Percentiles rank a stretch among this genome's conserved stretches.
Evolutionary conservation across 2,113 vertebrate genomes (phyloP).

Genomic region (Paraplagusia blochii): DNA sequence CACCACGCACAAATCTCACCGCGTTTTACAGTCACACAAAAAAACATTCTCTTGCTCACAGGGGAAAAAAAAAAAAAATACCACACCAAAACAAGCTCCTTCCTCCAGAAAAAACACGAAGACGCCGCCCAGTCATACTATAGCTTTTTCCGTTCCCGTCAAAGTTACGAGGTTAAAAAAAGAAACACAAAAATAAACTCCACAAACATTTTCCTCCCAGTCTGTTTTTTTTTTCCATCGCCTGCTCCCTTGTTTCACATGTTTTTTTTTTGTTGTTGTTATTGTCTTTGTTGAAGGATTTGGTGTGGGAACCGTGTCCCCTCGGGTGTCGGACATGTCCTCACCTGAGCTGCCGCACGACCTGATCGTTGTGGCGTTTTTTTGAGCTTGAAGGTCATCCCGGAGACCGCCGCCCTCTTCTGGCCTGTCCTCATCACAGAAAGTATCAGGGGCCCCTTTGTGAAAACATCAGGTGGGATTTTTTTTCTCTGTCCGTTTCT

Average conservation of each 20-base stretch:
- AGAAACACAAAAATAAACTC: conserved; percentile 70
- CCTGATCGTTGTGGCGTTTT: conserved; percentile 5
- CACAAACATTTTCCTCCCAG: conserved; percentile 61
- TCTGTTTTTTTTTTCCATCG: conserved; percentile 31
- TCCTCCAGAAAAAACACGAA: background rate
- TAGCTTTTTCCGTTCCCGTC: conserved; percentile 35
- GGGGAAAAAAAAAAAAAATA: conserved; percentile 19
- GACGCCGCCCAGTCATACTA: conserved; percentile 50
- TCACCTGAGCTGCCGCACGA: conserved; percentile 36
- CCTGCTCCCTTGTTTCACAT: conserved; percentile 27
- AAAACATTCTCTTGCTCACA: conserved; percentile 28
- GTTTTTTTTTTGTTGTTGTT: conserved; percentile 13
- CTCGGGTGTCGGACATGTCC: conserved; percentile 14
- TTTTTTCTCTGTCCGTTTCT: conserved; percentile 36
- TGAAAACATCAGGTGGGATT: conserved; percentile 45
- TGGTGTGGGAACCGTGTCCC: conserved; percentile 30
- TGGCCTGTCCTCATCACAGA: conserved; percentile 21
- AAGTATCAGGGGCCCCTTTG: conserved; percentile 32
- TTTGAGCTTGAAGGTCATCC: conserved; percentile 36
- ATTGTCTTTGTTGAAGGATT: conserved; percentile 37
- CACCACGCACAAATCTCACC: background rate
- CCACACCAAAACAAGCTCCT: conserved; percentile 27
- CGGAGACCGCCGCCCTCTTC: conserved; percentile 27
- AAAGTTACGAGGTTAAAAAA: conserved; percentile 60
- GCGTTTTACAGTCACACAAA: conserved; percentile 20